Evolutionary conservation across 1,140 invertebrate genomes (phyloP).

Genomic region (Melipona quadrifasciata): DNA sequence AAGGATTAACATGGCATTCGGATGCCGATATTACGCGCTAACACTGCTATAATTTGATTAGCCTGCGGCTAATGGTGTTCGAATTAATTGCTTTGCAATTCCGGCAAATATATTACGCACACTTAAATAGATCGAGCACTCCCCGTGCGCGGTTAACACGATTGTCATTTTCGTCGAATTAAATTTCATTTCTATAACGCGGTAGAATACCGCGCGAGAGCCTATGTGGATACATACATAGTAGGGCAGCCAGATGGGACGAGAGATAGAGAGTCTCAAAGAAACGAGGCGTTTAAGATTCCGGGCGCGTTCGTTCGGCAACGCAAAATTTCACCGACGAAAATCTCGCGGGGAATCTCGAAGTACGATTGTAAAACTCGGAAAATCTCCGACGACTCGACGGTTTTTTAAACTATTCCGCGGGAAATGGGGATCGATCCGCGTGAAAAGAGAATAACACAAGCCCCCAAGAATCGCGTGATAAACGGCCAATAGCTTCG

Average conservation of each 20-base stretch:
- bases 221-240: not conserved
- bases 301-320: not conserved
- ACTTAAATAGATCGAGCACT: not conserved
- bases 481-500: conserved; percentile 38
- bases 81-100: conserved; percentile 14
- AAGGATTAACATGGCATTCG: conserved; percentile 21
- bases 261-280: not conserved
- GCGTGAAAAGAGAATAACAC: conserved; percentile 46
- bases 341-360: conserved; percentile 5
- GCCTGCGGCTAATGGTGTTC: conserved; percentile 3
- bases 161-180: not conserved
- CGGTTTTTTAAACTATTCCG: conserved; percentile 32
- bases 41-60: conserved; percentile 33
- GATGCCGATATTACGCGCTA: conserved; percentile 17
- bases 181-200: not conserved
- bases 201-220: too few relatives aligned
- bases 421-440: conserved; percentile 44
- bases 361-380: conserved; percentile 40
- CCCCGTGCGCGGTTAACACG: not conserved
- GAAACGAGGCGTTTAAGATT: not conserved
- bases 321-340: not conserved
- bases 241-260: not conserved
- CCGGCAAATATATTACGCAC: not conserved
- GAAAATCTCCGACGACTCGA: conserved; percentile 21
- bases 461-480: conserved; percentile 40